A percentile compares a stretch with the other conserved stretches of the same genome.
Evolutionary conservation across 92 coral and sea anemone species (phyloP).

Genomic region (Actinostola sp.): DNA sequence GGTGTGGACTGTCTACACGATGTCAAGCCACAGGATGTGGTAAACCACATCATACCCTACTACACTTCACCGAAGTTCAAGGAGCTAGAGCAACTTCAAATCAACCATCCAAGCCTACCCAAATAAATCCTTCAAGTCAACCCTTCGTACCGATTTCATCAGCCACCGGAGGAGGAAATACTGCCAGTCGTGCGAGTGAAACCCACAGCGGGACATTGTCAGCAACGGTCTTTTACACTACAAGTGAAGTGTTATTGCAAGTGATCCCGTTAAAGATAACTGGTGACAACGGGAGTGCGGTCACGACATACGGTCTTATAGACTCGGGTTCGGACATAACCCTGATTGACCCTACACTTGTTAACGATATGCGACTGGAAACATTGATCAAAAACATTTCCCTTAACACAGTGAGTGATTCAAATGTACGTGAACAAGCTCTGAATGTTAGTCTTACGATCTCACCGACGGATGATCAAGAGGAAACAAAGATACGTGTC

Average conservation of each 20-base stretch:
- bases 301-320: conserved; percentile 49
- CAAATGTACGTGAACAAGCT: no score
- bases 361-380: no score
- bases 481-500: no score
- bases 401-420: no score
- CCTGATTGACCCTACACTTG: conserved; percentile 52
- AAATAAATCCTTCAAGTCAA: no score
- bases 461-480: no score
- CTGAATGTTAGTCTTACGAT: no score
- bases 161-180: not conserved
- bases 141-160: no score
- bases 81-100: not conserved
- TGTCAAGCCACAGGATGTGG: conserved; percentile 51
- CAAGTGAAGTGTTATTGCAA: no score
- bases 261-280: conserved; percentile 46
- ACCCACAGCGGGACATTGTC: not conserved
- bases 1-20: conserved; percentile 30
- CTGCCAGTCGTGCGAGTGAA: not conserved
- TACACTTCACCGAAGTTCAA: conserved; percentile 25
- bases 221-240: no score
- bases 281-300: conserved; percentile 26
- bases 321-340: conserved; percentile 60
- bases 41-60: conserved; percentile 50
- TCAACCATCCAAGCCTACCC: no score
- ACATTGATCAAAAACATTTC: no score